Base-by-base conservation (phyloP, 2,888 invertebrate species). In the Ligdia adustata region DNA sequence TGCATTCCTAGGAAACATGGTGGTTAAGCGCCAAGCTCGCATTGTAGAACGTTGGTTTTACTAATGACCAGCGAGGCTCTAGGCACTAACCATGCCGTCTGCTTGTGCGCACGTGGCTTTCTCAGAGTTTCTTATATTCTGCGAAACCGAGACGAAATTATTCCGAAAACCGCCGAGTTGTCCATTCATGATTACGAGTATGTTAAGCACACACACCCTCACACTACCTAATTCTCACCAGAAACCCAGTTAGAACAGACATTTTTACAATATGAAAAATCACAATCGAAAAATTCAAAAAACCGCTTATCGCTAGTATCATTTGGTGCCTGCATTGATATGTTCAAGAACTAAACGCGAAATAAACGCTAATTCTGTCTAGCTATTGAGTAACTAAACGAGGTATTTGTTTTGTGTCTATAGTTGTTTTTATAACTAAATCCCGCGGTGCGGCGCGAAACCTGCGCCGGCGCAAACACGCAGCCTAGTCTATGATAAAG, bases 321-420 rank as follows among this genome's bases (percentile, higher is more conserved):
- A 79, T 82, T 89, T 89, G 89, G 89, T 89, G 88, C 85, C 75
- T 86, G 87, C 85, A 79, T 87, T 90, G 89, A 90, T 89, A 89
- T 90, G 89, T 90, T 69, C 79, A 73, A 79, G 75, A 89, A 89
- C 79, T 81, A 82, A 88, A 88, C 69, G 80, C 82, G 79, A 89
- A 87, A 82, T 75, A 73, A 87, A 84, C 57, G 68, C 80, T 81
- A 83, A 82, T 64, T 76, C 76, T 76, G 79, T 78, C 84, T 86
- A 84, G 72, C 85, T 88, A 86, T 79, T 74, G 79, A 79, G 73
- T 84, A 88, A 89, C 79, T 83, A 85, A 88, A 89, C 88, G 88
- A 88, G 88, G 88, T 88, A 88, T 82, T 82, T 82, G 78, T 79
- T 79, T 82, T 84, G 83, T 88, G 79, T 81, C 83, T 88, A 83